Base-by-base conservation (phyloP, 2,113 vertebrate genomes). In the Silurus glanis region DNA sequence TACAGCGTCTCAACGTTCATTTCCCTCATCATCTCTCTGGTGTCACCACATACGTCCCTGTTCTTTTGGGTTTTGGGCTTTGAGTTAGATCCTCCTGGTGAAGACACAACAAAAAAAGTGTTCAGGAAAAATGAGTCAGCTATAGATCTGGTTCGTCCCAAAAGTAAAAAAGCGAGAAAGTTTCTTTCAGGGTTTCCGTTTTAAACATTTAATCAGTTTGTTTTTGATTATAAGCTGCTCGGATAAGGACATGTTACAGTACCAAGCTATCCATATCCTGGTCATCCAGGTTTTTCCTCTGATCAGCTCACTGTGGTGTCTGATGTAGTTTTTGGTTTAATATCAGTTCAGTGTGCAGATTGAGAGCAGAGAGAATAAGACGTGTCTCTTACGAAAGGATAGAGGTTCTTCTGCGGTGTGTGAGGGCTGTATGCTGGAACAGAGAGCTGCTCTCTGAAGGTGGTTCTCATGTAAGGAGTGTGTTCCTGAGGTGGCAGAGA, bases 21-120 rank as follows among this genome's bases (percentile, higher is more conserved):
- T 21, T 58, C 21, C 83, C 7, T 47, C n/a, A 78, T 89, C 85
- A 87, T 87, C 47, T 45, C 23, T 91, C 85, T 91, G 28, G 93
- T 62, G 93, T 94, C 14, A 92, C 88, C 21, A 88, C 37, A 69
- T 94, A 94, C 66, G 91, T 90, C 9, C 92, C 93, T 6, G 88
- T 51, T 79, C 13, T 85, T 80, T 84, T 90, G 7, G 92, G 90
- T 5, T 74, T 74, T 0, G 78, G 55, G 2, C 19, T 87, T 83
- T 14, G 83, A 58, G 76, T 1, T 67, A 80, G 75, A 45, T 86
- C 89, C 2, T 83, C 91, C 88, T 92, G 85, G 78, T 86, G 58
- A 61, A 83, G 53, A 82, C n/a, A 55, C n/a, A 2, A 80, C 19
- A 9, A 55, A 83, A 86, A 37, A 37, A 37, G 37, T 37, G 2